These are phyloP conservation scores for Rhopalosiphum maidis DNA, from an alignment of 1,140 invertebrate species.

Conservation along the genomic window DNA sequence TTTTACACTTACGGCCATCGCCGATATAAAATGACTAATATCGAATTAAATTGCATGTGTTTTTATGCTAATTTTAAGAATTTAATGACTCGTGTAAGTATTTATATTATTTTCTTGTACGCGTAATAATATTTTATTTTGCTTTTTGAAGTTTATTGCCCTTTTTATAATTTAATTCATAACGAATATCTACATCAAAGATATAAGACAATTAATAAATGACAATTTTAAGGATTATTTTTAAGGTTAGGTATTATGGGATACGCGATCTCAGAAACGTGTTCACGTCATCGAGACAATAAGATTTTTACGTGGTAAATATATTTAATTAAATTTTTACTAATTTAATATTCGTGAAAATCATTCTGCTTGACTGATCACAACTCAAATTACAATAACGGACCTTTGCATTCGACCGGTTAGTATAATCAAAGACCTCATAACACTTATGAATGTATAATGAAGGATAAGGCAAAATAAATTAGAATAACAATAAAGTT, in stretches of 20 bases:
- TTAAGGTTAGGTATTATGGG: no score
- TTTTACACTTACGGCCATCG: no score
- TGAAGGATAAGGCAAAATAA: background rate
- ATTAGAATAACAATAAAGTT: background rate
- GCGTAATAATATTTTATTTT: background rate
- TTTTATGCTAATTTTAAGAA: no score
- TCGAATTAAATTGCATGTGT: no score
- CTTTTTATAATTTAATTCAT: background rate
- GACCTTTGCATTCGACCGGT: background rate
- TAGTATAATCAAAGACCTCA: background rate
- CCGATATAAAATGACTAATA: no score
- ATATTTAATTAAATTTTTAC: background rate
- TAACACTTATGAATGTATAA: slow-evolving; percentile 3
- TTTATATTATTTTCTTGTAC: no score
- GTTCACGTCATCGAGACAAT: background rate
- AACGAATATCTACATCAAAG: background rate
- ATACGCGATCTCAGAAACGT: background rate
- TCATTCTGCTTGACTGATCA: background rate
- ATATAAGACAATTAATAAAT: background rate
- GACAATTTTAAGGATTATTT: no score
- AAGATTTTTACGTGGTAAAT: background rate
- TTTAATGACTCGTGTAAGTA: no score
- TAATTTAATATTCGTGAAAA: slow-evolving; percentile 1
- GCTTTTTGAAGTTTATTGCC: background rate
- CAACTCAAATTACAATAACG: background rate